Base-by-base conservation (phyloP, 2,888 invertebrate genomes). In the Cataglyphis cursor region DNA sequence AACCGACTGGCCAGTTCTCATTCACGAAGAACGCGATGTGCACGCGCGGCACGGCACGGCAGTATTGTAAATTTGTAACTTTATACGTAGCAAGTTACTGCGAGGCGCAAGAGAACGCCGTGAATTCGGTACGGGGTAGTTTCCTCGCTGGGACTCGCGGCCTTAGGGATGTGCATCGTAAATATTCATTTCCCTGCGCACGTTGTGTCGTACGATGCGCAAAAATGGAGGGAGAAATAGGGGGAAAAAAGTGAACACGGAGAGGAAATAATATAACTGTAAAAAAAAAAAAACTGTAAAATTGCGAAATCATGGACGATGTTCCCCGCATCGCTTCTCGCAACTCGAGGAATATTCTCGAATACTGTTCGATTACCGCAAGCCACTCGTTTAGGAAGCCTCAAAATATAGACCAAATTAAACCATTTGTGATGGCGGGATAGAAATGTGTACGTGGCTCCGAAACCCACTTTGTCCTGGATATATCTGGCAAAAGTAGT, bases 1-100 rank as follows among this genome's bases (percentile, higher is more conserved):
- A 62, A n/a, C 18, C 75, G 48, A 18, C 61, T 65, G 44, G 48
- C 68, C 18, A 15, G 80, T 74, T 82, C 44, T 80, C 83, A 75
- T 76, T 75, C 59, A 70, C 44, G 41, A 31, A 21, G 44, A 80
- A 72, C 78, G 54, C 81, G 41, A 59, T 28, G 28, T 65, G 72
- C 66, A 78, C 54, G 38, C 38, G 54, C 54, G 35, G 70, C 35
- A n/a, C 44, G 41, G 62, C 83, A 80, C 65, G 51, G 57, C 51
- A 73, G 87, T 85, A 78, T 68, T 86, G 87, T 87, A 88, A 90
- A 90, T 89, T 90, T 65, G 85, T 87, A 87, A 90, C 86, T 88
- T 88, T 84, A 88, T 88, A 85, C 65, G 72, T 44, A 59, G 78
- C 74, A 75, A 83, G 57, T 21, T 66, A 75, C 70, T 66, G 86